These are phyloP conservation scores for Chymomyza caudatula DNA, from an alignment of 2,888 invertebrate genomes.

Conservation along the genomic window DNA sequence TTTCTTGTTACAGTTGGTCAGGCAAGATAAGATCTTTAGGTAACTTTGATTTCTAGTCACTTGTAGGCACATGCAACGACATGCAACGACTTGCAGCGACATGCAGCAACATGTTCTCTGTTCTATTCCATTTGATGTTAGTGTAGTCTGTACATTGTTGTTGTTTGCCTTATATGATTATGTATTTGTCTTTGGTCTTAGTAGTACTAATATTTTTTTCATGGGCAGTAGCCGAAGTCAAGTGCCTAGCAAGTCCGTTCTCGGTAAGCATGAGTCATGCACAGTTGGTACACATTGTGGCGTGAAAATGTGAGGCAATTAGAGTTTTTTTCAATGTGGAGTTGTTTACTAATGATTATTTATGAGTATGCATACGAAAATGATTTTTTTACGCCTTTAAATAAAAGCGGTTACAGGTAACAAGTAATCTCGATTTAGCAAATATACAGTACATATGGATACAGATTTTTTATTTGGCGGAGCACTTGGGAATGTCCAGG, in stretches of 20 bases:
- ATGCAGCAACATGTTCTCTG: conserved; percentile 45
- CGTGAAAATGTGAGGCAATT: conserved; percentile 49
- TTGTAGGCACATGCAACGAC: background rate
- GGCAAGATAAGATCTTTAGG: conserved; percentile 46
- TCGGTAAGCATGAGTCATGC: conserved; percentile 35
- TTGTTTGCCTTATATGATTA: conserved; percentile 49
- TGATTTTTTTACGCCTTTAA: too few relatives aligned
- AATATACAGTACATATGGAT: too few relatives aligned
- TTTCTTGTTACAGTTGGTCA: conserved; percentile 44
- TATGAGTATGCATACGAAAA: background rate
- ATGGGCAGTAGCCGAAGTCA: conserved; percentile 36
- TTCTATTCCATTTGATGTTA: background rate
- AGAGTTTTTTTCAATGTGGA: conserved; percentile 28
- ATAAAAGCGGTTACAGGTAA: too few relatives aligned
- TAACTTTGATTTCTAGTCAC: conserved; percentile 1
- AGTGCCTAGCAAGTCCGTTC: conserved; percentile 6
- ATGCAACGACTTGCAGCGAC: conserved; percentile 16
- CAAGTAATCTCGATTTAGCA: too few relatives aligned
- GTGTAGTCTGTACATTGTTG: too few relatives aligned
- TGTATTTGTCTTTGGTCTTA: conserved; percentile 65
- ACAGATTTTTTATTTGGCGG: too few relatives aligned
- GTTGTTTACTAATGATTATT: conserved; percentile 5
- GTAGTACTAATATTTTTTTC: conserved; percentile 65
- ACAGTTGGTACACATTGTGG: conserved; percentile 27
- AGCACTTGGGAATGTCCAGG: too few relatives aligned